Conservation (phyloP, 2,888 invertebrate genomes). For the Stenodera caucasica region DNA sequence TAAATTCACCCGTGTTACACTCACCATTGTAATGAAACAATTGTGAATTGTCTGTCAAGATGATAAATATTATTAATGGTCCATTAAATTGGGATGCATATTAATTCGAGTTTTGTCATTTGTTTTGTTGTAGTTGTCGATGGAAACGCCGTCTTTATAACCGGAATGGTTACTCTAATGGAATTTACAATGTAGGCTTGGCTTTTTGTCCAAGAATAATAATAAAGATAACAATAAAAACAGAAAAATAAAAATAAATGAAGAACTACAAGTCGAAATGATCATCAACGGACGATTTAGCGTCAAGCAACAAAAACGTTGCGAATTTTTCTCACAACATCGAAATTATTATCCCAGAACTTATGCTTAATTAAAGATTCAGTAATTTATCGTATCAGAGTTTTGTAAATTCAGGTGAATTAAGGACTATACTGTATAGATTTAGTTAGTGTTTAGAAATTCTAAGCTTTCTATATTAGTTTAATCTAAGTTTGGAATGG, state of each 20-base stretch:
- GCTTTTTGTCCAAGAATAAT: constrained; percentile 8
- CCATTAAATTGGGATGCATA: constrained; percentile 33
- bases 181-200: constrained; percentile 10
- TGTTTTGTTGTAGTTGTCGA: constrained; percentile 10
- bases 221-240: neutral
- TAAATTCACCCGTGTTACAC: constrained; percentile 28
- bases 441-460: neutral
- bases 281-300: neutral
- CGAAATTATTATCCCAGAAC: too few relatives aligned
- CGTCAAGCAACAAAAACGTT: too few relatives aligned
- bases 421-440: neutral
- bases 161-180: neutral
- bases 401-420: neutral
- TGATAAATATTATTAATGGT: constrained; percentile 36
- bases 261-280: neutral
- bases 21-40: constrained; percentile 25
- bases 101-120: constrained; percentile 25
- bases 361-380: too few relatives aligned
- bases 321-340: too few relatives aligned
- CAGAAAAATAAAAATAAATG: neutral
- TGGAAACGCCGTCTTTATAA: neutral
- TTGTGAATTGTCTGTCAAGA: constrained; percentile 33
- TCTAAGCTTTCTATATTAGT: neutral
- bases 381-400: neutral
- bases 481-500: neutral